Conservation (phyloP, 2,113 vertebrate species). For the Erythrocercus mccallii region DNA sequence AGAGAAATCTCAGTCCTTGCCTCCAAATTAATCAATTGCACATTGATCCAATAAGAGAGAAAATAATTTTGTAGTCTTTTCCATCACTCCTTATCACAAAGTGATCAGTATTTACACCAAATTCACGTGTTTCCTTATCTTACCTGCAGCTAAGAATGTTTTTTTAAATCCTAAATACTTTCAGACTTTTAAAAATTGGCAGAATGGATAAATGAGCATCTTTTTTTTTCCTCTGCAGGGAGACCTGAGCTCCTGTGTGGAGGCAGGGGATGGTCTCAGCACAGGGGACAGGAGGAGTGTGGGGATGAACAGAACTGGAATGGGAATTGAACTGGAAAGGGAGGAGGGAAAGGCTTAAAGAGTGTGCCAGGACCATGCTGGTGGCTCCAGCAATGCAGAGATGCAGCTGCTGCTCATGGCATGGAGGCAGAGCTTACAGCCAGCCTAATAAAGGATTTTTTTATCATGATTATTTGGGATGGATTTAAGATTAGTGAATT, state of each 20-base stretch:
- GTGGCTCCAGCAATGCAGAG: neutral
- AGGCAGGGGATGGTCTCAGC: fast-evolving
- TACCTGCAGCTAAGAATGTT: neutral
- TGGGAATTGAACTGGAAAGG: neutral
- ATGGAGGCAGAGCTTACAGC: neutral
- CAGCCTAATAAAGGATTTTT: neutral
- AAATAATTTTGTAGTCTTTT: neutral
- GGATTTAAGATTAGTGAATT: neutral
- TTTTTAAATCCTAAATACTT: neutral
- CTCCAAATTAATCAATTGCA: neutral
- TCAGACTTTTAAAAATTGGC: neutral
- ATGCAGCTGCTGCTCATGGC: fast-evolving
- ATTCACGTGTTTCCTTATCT: neutral
- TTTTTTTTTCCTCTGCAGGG: no score
- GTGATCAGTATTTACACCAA: neutral
- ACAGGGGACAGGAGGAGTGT: neutral
- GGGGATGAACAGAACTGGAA: neutral
- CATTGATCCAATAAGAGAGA: neutral
- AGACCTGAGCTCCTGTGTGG: neutral
- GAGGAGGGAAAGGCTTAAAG: neutral
- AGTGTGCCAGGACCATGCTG: fast-evolving
- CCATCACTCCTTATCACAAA: neutral
- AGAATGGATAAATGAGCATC: neutral
- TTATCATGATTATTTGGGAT: neutral
- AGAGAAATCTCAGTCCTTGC: neutral